These are phyloP conservation scores for Phalacrocorax aristotelis DNA, from an alignment of 2,113 vertebrate species.

Conservation along the genomic window DNA sequence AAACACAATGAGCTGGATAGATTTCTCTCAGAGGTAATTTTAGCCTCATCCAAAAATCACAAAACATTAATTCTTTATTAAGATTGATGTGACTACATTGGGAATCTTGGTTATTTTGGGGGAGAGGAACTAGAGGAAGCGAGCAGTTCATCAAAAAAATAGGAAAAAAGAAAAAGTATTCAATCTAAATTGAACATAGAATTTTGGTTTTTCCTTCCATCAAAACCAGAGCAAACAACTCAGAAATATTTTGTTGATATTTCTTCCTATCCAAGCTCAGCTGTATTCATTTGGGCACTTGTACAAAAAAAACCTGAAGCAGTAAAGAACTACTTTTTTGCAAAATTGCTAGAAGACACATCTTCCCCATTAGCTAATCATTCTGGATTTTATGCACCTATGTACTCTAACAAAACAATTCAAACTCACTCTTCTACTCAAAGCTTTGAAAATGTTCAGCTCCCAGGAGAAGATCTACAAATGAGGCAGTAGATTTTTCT, in stretches of 20 bases:
- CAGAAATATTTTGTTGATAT: neutral
- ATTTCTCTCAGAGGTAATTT: neutral
- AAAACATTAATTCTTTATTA: neutral
- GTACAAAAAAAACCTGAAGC: neutral
- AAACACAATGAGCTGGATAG: neutral
- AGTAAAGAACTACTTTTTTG: accelerated
- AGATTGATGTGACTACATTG: neutral
- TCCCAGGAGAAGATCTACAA: neutral
- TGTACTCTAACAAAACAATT: neutral
- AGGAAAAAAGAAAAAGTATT: accelerated
- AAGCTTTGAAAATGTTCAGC: neutral
- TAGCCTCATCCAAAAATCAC: neutral
- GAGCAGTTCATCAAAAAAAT: neutral
- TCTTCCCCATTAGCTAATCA: neutral
- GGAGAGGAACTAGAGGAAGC: neutral
- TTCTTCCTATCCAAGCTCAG: neutral
- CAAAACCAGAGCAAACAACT: neutral
- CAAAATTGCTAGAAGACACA: neutral
- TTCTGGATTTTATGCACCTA: neutral
- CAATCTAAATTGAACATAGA: neutral
- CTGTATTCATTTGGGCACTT: neutral
- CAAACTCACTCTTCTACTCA: neutral
- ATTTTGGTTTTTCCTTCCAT: neutral
- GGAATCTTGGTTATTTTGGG: neutral
- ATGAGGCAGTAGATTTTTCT: neutral